Conservation (phyloP, 2,888 invertebrate species). For the Sarcophaga rosellei region DNA sequence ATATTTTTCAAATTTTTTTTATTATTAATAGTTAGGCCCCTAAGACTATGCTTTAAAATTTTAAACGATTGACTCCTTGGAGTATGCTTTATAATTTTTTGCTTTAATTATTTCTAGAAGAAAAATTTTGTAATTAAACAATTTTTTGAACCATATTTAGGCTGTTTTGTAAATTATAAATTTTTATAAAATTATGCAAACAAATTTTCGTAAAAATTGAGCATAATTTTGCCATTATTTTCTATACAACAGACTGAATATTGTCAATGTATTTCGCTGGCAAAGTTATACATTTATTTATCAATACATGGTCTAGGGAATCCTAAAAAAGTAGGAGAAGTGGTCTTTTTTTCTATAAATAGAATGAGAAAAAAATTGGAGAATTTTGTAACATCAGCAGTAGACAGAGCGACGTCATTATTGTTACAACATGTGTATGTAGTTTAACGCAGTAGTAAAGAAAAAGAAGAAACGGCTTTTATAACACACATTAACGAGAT, state of each 20-base stretch:
- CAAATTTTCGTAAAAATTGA: no score
- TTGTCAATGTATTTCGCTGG: neutral
- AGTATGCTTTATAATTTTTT: no score
- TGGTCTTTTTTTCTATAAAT: neutral
- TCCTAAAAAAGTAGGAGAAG: neutral
- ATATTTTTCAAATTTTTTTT: no score
- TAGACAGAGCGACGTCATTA: constrained; percentile 36
- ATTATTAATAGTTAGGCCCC: no score
- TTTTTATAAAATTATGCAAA: no score
- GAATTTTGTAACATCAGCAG: neutral
- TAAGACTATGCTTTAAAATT: no score
- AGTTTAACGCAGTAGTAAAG: neutral
- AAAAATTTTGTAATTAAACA: no score
- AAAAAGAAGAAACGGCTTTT: neutral
- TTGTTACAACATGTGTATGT: constrained; percentile 1
- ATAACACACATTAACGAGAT: constrained; percentile 13
- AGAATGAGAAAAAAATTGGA: neutral
- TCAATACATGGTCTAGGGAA: constrained; percentile 7
- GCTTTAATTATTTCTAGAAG: no score
- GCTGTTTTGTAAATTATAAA: no score
- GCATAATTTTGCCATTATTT: no score
- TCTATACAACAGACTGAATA: neutral
- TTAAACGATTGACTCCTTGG: no score
- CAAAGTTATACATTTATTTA: neutral
- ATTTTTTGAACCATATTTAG: no score